phyloP scores from a whole-genome alignment of 2,113 vertebrate species.

The Podilymbus podiceps region DNA sequence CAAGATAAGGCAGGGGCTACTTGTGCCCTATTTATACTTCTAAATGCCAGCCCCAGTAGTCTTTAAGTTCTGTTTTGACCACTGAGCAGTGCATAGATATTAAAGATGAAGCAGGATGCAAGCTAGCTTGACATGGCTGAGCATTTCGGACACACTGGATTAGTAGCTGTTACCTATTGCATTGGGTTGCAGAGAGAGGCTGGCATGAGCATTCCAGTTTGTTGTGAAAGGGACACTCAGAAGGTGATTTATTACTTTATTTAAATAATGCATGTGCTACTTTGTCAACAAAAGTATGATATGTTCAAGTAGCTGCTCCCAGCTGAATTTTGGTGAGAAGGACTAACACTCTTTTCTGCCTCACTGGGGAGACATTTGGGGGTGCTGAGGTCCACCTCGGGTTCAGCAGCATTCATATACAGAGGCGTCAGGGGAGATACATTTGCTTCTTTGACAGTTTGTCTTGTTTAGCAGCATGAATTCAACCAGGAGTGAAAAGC shows the following conservation, averaged over 20 bases:
- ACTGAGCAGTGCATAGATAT: neutral
- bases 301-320: neutral
- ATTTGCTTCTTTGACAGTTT: neutral
- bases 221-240: neutral
- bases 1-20: neutral
- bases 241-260: neutral
- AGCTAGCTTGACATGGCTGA: neutral
- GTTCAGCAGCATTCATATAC: neutral
- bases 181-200: neutral
- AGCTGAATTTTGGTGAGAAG: neutral
- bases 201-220: rapidly evolving
- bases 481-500: neutral
- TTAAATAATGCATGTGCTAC: neutral
- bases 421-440: neutral
- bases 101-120: neutral
- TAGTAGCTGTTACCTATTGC: neutral
- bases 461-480: neutral
- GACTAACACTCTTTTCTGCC: neutral
- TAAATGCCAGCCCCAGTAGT: neutral
- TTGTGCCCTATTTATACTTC: neutral
- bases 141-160: neutral
- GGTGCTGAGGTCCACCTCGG: neutral
- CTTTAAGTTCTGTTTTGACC: neutral
- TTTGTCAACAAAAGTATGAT: neutral
- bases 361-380: rapidly evolving